Percentiles rank a stretch among this genome's conserved stretches.
These are phyloP conservation scores for Anguilla japonica DNA, from an alignment of 2,113 vertebrate genomes.

Conservation along the genomic window DNA sequence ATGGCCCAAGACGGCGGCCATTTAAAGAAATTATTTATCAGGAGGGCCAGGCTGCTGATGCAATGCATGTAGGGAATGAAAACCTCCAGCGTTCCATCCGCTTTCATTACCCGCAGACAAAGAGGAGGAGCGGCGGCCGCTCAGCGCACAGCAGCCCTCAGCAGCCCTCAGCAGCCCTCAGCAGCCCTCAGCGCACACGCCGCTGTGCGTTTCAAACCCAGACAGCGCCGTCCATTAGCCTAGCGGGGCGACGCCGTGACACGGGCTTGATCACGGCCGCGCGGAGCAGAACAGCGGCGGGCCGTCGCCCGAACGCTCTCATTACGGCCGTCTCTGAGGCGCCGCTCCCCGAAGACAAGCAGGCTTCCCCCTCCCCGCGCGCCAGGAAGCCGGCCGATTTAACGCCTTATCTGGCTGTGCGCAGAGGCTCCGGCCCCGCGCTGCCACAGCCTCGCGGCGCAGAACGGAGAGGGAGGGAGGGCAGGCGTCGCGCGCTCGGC, in stretches of 20 bases:
- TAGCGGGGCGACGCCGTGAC: not conserved
- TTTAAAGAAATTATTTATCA: too few relatives aligned
- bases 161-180: too few relatives aligned
- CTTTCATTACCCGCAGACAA: not conserved
- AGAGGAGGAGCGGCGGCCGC: too few relatives aligned
- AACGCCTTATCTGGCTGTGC: constrained; percentile 27
- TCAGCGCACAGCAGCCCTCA: not conserved
- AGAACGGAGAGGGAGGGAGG: not conserved
- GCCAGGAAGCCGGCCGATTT: constrained; percentile 27
- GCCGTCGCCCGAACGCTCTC: not conserved
- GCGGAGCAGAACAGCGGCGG: not conserved
- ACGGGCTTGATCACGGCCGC: not conserved
- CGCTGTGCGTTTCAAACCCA: not conserved
- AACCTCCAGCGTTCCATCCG: not conserved
- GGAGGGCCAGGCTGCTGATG: too few relatives aligned
- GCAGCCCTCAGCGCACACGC: not conserved
- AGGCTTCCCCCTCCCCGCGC: not conserved
- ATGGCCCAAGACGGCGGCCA: too few relatives aligned
- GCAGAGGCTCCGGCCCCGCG: not conserved
- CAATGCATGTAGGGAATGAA: not conserved
- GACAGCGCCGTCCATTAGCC: not conserved
- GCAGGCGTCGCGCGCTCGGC: not conserved
- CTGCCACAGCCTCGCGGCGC: constrained; percentile 28
- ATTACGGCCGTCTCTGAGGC: constrained; percentile 5
- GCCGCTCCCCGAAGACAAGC: constrained; percentile 16